Evolutionary conservation across 2,888 invertebrate genomes (phyloP).

Genomic region (Tachystola acroxantha): DNA sequence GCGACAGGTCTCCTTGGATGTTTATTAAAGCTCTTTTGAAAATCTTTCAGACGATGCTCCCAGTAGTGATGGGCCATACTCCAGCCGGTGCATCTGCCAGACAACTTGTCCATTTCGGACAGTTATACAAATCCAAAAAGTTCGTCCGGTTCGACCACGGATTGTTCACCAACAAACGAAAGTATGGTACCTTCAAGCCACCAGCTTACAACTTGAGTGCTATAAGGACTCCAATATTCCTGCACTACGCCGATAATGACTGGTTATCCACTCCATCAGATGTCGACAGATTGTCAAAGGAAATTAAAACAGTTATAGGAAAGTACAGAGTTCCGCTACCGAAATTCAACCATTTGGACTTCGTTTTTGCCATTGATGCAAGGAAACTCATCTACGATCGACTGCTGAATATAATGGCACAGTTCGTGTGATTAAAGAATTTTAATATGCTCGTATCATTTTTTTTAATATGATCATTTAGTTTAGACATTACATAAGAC

Average conservation of each 20-base stretch:
- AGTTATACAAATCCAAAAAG: constrained; percentile 57
- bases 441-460: no score
- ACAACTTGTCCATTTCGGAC: constrained; percentile 73
- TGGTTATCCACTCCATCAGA: constrained; percentile 67
- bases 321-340: constrained; percentile 61
- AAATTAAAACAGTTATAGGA: constrained; percentile 61
- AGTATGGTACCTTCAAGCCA: constrained; percentile 67
- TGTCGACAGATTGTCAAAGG: constrained; percentile 51
- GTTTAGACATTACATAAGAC: no score
- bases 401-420: constrained; percentile 59
- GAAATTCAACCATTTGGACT: constrained; percentile 77
- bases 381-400: constrained; percentile 78
- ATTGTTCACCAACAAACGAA: constrained; percentile 47
- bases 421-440: constrained; percentile 37
- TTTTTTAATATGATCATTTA: no score
- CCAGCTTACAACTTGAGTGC: constrained; percentile 68
- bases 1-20: no score
- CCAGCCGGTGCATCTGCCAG: constrained; percentile 71
- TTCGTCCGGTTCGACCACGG: constrained; percentile 75
- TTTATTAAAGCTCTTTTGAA: no score
- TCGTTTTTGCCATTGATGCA: constrained; percentile 77
- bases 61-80: constrained; percentile 66
- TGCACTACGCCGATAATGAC: constrained; percentile 74
- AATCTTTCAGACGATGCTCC: constrained; percentile 66
- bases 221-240: constrained; percentile 62